Evolutionary conservation across 2,797 vertebrate genomes (phyloP), one percentile per base, ranked within the genome.

Genomic region (Sebastes miniatus): DNA sequence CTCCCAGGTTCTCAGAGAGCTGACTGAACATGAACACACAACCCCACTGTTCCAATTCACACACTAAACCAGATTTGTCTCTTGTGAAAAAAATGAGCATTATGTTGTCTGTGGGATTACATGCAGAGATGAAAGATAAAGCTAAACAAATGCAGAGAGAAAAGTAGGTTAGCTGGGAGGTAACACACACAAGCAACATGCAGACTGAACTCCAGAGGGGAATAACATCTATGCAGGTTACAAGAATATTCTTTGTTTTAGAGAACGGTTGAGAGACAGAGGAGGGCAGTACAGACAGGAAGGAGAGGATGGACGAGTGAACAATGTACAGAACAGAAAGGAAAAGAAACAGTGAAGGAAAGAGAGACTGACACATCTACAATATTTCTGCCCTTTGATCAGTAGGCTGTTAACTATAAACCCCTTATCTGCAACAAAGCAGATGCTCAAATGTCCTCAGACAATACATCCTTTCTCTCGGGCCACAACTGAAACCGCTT

Each of bases 401-500:
- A 81, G 76, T 13, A 25, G 80, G 69, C 77, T 73, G 70, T 84
- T 82, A 83, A 89, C 88, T 80, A 88, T 81, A 87, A 88, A 85
- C 74, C 77, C 54, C 84, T 93, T 90, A 89, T 92, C 92, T 90
- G 77, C 87, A 85, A 89, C 88, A 92, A 89, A 89, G 90, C 91
- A 91, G 88, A 93, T 89, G 89, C 89, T 93, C 87, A 65, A 76
- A 88, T 91, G 83, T 92, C 90, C 84, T 85, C 86, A 88, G 93
- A 95, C 93, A 95, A 95, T 92, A 86, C 85, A 83, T 90, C 88
- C 91, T 90, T 94, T 95, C 90, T 93, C 75, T 72, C 2, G 6
- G 74, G 80, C 79, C 82, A 84, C 90, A 94, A 87, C 93, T 92
- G 91, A 93, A 94, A 92, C 81, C 73, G 90, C 88, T 94, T 93